Evolutionary conservation across 2,888 invertebrate species (phyloP), one percentile per base, ranked within the genome.

Genomic region (Yponomeuta evonymella): DNA sequence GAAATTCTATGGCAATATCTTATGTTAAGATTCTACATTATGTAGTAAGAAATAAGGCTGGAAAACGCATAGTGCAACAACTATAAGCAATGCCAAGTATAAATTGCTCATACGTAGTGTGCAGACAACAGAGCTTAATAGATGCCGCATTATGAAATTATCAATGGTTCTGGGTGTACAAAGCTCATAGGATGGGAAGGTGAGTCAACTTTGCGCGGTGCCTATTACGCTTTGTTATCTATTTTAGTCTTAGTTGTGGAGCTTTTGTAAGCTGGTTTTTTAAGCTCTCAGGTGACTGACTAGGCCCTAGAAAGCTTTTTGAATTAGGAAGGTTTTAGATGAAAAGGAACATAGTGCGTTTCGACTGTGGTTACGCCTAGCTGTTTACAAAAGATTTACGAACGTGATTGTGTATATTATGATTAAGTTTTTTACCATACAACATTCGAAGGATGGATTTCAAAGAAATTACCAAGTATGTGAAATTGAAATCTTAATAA

Each of bases 241-340:
- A 58, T 58, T 12, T 43, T 58, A 58, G 15, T 58, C 51, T 58
- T 58, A 58, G 51, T 58, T 58, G 51, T 0, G 51, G 15, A 58
- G 51, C 51, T 58, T 12, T 15, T 58, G 2, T 58, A 58, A 58
- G 51, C 51, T 58, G 51, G 15, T 58, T 58, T 58, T 58, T 9
- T 58, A 58, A 58, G 30, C 29, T 23, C 65, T 65, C 65, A 65
- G 33, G 65, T 9, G 65, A 65, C 65, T 65, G 65, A 65, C 65
- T 65, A 65, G 65, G 65, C 51, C 51, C 51, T 58, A 58, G 65
- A 65, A 65, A 65, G 65, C 65, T 23, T 29, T 65, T 29, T 29
- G 29, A 65, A 65, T 65, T 29, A 30, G 33, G 65, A 15, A 0
- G 51, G 51, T 1, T 12, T 58, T 58, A 58, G 51, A 58, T 58